Percentiles rank a stretch among this genome's conserved stretches.
phyloP scores from a whole-genome alignment of 2,113 vertebrate genomes.

The Dascyllus trimaculatus region DNA sequence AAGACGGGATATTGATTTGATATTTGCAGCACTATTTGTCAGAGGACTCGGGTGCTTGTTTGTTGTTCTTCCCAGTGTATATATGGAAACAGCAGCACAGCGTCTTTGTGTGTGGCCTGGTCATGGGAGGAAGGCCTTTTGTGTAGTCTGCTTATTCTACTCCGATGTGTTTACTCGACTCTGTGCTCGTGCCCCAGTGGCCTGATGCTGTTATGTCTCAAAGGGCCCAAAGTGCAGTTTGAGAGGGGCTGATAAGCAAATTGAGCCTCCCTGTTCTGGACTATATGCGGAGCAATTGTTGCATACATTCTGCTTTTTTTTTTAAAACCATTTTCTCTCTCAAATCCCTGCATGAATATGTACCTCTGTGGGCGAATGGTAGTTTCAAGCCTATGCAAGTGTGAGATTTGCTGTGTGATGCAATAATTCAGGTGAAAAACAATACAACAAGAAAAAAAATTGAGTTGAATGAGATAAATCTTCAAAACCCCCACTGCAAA shows the following conservation, averaged over 20 bases:
- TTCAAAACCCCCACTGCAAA: slow-evolving; percentile 32
- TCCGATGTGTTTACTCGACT: slow-evolving; percentile 71
- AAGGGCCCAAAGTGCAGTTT: slow-evolving; percentile 56
- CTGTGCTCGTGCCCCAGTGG: slow-evolving; percentile 52
- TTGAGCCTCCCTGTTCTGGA: slow-evolving; percentile 30
- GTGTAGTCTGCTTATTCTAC: slow-evolving; percentile 72
- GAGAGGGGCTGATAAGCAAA: slow-evolving; percentile 69
- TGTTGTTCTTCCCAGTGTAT: slow-evolving; percentile 63
- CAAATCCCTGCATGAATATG: slow-evolving; percentile 1
- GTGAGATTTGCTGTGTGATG: slow-evolving; percentile 27
- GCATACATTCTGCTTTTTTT: slow-evolving; percentile 11
- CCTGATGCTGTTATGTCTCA: slow-evolving; percentile 72
- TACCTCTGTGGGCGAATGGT: not conserved
- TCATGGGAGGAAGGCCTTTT: slow-evolving; percentile 70
- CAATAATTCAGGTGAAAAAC: slow-evolving; percentile 44
- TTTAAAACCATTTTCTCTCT: not conserved
- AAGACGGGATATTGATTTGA: slow-evolving; percentile 70
- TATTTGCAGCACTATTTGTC: slow-evolving; percentile 51
- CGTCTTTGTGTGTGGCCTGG: slow-evolving; percentile 65
- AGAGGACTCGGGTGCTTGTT: slow-evolving; percentile 30
- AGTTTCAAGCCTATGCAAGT: slow-evolving; percentile 9
- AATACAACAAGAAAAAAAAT: not conserved
- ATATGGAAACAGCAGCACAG: slow-evolving; percentile 32
- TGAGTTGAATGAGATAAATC: slow-evolving; percentile 46
- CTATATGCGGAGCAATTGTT: slow-evolving; percentile 34